phyloP scores from a whole-genome alignment of 2,113 vertebrate genomes.

The Halcyon senegalensis region DNA sequence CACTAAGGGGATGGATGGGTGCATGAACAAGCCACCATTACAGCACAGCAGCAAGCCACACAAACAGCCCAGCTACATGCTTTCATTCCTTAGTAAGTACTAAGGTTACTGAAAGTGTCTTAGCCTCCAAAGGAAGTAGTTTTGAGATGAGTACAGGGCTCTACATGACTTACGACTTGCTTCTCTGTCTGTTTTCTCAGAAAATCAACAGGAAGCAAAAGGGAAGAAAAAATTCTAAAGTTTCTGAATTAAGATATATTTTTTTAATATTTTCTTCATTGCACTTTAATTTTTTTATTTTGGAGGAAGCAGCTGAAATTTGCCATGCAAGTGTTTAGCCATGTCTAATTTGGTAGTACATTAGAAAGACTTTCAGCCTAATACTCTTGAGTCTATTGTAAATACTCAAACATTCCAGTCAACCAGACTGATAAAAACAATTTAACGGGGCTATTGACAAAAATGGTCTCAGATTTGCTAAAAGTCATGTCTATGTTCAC shows the following conservation, averaged over 20 bases:
- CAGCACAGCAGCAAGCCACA: background rate
- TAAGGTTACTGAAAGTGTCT: background rate
- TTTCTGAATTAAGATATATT: background rate
- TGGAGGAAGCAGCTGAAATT: conserved; percentile 34
- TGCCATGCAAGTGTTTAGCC: conserved; percentile 65
- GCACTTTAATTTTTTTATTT: background rate
- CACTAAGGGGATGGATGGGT: background rate
- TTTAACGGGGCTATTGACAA: conserved; percentile 76
- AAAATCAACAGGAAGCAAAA: background rate
- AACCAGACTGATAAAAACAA: conserved; percentile 80
- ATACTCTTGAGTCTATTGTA: conserved; percentile 68
- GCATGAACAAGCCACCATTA: background rate
- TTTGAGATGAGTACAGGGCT: background rate
- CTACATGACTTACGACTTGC: background rate
- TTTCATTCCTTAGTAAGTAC: background rate
- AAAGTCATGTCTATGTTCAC: conserved; percentile 59
- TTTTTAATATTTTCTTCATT: background rate
- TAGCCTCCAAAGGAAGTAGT: background rate
- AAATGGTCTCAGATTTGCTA: conserved; percentile 73
- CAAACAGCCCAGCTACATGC: background rate
- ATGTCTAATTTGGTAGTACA: conserved; percentile 70
- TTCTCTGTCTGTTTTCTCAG: background rate
- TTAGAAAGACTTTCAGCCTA: conserved; percentile 70
- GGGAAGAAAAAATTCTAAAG: background rate
- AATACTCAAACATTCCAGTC: conserved; percentile 77